Evolutionary conservation across 2,797 vertebrate genomes (phyloP).

Genomic region (Schizopygopsis malacanthus): DNA sequence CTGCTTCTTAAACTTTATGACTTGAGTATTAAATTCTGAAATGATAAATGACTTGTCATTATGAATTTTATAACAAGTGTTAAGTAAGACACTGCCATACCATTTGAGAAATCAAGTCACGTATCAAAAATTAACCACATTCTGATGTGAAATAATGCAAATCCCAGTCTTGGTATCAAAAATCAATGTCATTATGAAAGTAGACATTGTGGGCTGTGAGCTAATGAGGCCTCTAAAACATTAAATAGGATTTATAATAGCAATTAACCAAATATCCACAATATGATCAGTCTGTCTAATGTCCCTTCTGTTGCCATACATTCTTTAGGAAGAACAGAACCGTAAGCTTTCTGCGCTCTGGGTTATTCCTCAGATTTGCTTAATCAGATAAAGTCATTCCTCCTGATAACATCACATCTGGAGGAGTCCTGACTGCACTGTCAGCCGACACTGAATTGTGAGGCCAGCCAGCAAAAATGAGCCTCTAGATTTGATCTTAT

Average conservation of each 20-base stretch:
- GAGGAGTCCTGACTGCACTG: constrained; percentile 52
- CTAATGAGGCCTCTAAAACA: constrained; percentile 45
- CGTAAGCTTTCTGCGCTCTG: constrained; percentile 14
- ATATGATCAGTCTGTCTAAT: constrained; percentile 46
- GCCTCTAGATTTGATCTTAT: constrained; percentile 56
- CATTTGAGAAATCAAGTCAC: background rate
- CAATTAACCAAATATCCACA: constrained; percentile 46
- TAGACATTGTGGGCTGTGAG: constrained; percentile 21
- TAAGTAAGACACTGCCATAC: background rate
- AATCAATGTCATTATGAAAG: constrained; percentile 40
- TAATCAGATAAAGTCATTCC: constrained; percentile 70
- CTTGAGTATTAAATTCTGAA: constrained; percentile 2
- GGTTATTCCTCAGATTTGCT: constrained; percentile 71
- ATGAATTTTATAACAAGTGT: constrained; percentile 12
- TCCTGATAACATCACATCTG: constrained; percentile 51
- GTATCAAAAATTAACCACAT: background rate
- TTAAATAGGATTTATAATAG: constrained; percentile 49
- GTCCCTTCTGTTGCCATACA: constrained; percentile 31
- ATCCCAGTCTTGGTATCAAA: constrained; percentile 13
- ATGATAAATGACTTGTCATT: constrained; percentile 35
- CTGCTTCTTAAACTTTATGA: constrained; percentile 11
- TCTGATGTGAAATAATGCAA: constrained; percentile 13
- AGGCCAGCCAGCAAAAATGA: constrained; percentile 62
- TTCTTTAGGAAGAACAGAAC: constrained; percentile 25
- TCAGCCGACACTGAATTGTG: constrained; percentile 53